These are phyloP conservation scores for Lepisosteus oculatus DNA, from an alignment of 2,113 vertebrate species.

Conservation along the genomic window DNA sequence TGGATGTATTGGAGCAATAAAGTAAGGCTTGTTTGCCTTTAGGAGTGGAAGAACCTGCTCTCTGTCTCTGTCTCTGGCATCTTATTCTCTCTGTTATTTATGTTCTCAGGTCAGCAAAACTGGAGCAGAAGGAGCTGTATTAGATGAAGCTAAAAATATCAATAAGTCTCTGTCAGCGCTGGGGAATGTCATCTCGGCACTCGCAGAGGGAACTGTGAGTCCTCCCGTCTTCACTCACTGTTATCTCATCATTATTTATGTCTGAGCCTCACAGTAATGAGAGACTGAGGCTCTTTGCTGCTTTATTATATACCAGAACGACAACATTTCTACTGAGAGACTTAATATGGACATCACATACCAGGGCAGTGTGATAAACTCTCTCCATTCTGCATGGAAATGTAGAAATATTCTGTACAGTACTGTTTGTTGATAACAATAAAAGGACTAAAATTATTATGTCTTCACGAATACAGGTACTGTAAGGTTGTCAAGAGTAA, in stretches of 20 bases:
- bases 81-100: background rate
- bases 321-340: no score
- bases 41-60: background rate
- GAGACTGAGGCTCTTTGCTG: background rate
- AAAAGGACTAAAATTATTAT: no score
- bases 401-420: no score
- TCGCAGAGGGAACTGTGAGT: conserved; percentile 91
- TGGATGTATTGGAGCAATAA: no score
- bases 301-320: no score
- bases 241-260: background rate
- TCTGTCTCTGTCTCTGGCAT: background rate
- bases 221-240: background rate
- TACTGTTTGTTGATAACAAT: no score
- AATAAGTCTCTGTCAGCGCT: conserved; percentile 96
- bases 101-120: conserved; percentile 92
- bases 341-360: no score
- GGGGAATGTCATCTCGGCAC: conserved; percentile 92
- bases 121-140: conserved; percentile 89
- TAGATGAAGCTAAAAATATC: conserved; percentile 98
- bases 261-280: background rate
- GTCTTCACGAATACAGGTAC: no score
- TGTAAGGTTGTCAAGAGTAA: no score
- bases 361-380: no score
- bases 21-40: background rate
- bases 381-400: no score